Conservation (phyloP, 2,113 vertebrate species). For the Cariama cristata region DNA sequence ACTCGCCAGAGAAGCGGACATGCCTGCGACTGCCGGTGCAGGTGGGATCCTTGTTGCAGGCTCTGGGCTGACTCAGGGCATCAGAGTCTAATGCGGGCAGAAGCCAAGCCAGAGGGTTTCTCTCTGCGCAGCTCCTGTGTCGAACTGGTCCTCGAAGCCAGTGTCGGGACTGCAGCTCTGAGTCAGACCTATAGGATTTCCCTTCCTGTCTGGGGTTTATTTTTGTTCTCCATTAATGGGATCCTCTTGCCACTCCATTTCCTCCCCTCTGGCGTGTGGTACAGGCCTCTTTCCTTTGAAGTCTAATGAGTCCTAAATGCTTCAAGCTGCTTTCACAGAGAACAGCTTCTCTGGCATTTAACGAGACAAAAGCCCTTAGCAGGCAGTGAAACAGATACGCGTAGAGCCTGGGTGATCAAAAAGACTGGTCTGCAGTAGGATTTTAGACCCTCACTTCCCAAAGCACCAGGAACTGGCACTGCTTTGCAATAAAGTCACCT, state of each 20-base stretch:
- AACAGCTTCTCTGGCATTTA: not conserved
- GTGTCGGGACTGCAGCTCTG: conserved; percentile 23
- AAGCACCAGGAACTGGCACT: not conserved
- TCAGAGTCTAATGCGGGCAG: not conserved
- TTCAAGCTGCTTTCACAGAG: conserved; percentile 57
- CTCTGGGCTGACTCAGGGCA: not conserved
- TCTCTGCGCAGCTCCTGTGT: not conserved
- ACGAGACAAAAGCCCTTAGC: conserved; percentile 52
- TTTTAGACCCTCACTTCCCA: not conserved
- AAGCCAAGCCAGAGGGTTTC: not conserved
- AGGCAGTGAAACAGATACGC: not conserved
- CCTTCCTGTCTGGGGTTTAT: conserved; percentile 67
- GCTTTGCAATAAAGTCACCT: not conserved
- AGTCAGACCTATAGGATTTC: conserved; percentile 68
- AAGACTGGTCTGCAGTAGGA: not conserved
- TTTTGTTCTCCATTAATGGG: conserved; percentile 53
- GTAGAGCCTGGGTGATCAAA: not conserved
- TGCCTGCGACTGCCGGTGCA: fast-evolving
- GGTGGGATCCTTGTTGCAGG: not conserved
- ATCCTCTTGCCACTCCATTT: conserved; percentile 49
- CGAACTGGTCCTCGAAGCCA: not conserved
- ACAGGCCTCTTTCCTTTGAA: conserved; percentile 50
- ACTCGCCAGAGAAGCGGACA: fast-evolving
- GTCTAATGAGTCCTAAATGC: conserved; percentile 59
- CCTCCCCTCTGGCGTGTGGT: conserved; percentile 22